These are phyloP conservation scores for Sebastes cheni DNA, from an alignment of 2,797 vertebrate species.

Conservation along the genomic window DNA sequence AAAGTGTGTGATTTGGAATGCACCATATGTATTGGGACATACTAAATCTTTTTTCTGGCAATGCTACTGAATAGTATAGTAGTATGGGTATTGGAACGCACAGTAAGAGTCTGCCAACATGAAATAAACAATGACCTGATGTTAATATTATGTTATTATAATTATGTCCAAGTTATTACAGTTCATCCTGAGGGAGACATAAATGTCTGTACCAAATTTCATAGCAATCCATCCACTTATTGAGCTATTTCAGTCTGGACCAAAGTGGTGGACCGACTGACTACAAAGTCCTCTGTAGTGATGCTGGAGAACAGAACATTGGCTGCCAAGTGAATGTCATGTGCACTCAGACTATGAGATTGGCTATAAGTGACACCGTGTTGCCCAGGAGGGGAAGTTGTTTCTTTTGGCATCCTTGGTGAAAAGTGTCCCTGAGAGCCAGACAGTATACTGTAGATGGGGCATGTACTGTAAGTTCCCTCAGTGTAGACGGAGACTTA, in stretches of 20 bases:
- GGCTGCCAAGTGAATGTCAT: not conserved
- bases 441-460: not conserved
- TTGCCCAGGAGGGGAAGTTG: not conserved
- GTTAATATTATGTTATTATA: no score
- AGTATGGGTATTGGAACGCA: no score
- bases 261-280: not conserved
- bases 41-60: no score
- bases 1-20: no score
- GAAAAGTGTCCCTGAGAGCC: slow-evolving; percentile 25
- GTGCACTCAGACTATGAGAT: not conserved
- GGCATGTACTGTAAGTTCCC: slow-evolving; percentile 16
- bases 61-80: no score
- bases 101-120: not conserved
- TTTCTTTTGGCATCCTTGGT: slow-evolving; percentile 5
- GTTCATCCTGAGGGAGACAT: no score
- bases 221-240: no score
- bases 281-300: not conserved
- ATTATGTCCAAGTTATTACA: no score
- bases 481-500: not conserved
- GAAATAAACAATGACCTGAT: not conserved
- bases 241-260: not conserved
- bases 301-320: not conserved
- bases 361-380: slow-evolving; percentile 21
- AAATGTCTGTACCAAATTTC: no score
- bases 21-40: no score